Evolutionary conservation across 2,888 invertebrate species (phyloP).

Genomic region (Trissolcus japonicus): DNA sequence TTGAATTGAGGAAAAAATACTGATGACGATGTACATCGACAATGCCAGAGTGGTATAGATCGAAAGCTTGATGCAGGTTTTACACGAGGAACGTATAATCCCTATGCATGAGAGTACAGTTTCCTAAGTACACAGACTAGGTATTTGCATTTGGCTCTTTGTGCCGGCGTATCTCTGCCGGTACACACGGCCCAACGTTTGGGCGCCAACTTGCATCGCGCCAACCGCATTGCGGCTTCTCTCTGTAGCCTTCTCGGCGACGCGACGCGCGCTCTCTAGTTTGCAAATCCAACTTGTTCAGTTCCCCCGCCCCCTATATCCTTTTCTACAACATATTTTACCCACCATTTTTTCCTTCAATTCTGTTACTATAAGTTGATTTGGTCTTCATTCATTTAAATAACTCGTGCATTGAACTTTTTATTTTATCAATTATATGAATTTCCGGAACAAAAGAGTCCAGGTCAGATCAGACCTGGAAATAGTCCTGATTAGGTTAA

Average conservation of each 20-base stretch:
- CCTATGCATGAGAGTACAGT: constrained; percentile 75
- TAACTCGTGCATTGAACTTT: no score
- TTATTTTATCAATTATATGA: no score
- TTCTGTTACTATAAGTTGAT: no score
- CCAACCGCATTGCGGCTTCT: constrained; percentile 70
- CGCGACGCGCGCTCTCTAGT: constrained; percentile 11
- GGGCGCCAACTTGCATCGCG: constrained; percentile 64
- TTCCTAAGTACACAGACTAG: constrained; percentile 75
- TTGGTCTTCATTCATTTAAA: no score
- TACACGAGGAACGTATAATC: constrained; percentile 73
- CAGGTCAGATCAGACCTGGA: no score
- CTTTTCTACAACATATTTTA: no score
- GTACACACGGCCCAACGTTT: constrained; percentile 56
- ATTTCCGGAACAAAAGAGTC: no score
- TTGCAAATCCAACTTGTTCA: constrained; percentile 1
- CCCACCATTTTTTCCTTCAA: no score
- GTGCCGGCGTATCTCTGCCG: constrained; percentile 66
- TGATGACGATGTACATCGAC: constrained; percentile 30
- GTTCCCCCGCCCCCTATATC: neutral
- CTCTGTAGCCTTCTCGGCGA: constrained; percentile 50
- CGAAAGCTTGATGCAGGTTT: constrained; percentile 62
- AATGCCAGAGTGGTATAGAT: constrained; percentile 21
- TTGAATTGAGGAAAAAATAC: constrained; percentile 37
- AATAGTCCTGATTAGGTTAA: no score
- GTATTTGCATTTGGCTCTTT: constrained; percentile 75